Percentiles rank a stretch among this genome's conserved stretches.
These are phyloP conservation scores for Neosalanx taihuensis DNA, from an alignment of 2,797 vertebrate genomes.

Conservation along the genomic window DNA sequence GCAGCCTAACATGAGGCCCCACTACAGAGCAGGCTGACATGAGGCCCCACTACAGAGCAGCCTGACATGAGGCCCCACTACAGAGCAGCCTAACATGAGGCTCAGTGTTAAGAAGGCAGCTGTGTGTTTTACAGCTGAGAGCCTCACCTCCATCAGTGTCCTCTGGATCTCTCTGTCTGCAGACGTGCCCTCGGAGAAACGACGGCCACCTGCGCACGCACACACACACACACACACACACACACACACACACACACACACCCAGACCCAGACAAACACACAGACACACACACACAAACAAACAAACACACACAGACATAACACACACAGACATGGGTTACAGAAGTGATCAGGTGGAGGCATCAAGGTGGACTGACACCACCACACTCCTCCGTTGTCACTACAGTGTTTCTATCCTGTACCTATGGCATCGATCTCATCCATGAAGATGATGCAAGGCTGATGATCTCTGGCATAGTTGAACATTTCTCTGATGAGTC, in stretches of 20 bases:
- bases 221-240: neutral
- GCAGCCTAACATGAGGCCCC: too few species aligned
- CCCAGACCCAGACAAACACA: too few species aligned
- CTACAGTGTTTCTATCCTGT: slow-evolving; percentile 29
- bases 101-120: too few species aligned
- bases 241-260: neutral
- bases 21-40: too few species aligned
- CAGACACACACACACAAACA: neutral
- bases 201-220: slow-evolving; percentile 76
- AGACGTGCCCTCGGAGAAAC: slow-evolving; percentile 87
- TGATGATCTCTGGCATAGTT: slow-evolving; percentile 88
- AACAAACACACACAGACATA: neutral
- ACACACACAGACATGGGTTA: neutral
- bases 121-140: neutral
- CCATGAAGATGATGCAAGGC: slow-evolving; percentile 90
- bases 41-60: too few species aligned
- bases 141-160: slow-evolving; percentile 85
- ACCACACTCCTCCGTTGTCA: neutral
- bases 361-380: neutral
- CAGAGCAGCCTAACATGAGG: too few species aligned
- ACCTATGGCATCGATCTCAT: slow-evolving; percentile 90
- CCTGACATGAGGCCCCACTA: too few species aligned
- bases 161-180: slow-evolving; percentile 88
- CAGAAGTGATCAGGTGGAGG: too few species aligned
- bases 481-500: slow-evolving; percentile 89